Evolutionary conservation across 2,888 invertebrate species (phyloP).

Genomic region (Phaonia tiefii): DNA sequence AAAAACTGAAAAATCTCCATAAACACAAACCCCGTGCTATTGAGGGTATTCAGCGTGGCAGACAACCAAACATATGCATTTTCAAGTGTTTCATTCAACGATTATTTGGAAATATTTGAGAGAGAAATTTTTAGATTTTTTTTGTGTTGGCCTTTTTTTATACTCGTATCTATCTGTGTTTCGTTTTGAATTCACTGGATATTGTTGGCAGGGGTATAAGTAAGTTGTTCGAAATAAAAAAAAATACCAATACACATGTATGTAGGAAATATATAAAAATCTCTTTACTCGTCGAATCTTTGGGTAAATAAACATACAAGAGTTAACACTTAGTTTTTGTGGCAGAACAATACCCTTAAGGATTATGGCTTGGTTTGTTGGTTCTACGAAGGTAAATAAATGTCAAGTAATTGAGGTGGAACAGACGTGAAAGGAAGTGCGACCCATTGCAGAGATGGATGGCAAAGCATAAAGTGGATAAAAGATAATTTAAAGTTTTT

Average conservation of each 20-base stretch:
- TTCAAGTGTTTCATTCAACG: slow-evolving; percentile 1
- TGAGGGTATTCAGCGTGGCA: not conserved
- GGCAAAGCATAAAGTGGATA: not conserved
- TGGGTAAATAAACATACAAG: slow-evolving; percentile 57
- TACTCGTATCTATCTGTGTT: not conserved
- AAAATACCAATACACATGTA: slow-evolving; percentile 7
- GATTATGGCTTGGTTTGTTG: slow-evolving; percentile 45
- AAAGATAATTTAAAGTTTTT: slow-evolving; percentile 41
- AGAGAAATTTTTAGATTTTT: slow-evolving; percentile 50
- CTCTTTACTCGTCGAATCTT: too few relatives aligned
- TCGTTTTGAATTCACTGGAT: not conserved
- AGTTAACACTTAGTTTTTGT: slow-evolving; percentile 53
- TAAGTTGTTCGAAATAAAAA: not conserved
- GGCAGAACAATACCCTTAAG: slow-evolving; percentile 54
- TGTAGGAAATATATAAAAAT: too few relatives aligned
- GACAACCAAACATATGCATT: slow-evolving; percentile 57
- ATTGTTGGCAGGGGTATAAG: not conserved
- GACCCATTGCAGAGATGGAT: not conserved
- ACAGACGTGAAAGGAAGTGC: not conserved
- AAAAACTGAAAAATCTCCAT: slow-evolving; percentile 28
- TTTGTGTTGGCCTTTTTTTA: slow-evolving; percentile 34
- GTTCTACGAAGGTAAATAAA: slow-evolving; percentile 51
- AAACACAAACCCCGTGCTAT: slow-evolving; percentile 17
- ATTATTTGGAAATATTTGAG: slow-evolving; percentile 9
- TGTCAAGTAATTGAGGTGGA: slow-evolving; percentile 52